phyloP scores from a whole-genome alignment of 2,888 invertebrate genomes.

The Drosophila prolongata region DNA sequence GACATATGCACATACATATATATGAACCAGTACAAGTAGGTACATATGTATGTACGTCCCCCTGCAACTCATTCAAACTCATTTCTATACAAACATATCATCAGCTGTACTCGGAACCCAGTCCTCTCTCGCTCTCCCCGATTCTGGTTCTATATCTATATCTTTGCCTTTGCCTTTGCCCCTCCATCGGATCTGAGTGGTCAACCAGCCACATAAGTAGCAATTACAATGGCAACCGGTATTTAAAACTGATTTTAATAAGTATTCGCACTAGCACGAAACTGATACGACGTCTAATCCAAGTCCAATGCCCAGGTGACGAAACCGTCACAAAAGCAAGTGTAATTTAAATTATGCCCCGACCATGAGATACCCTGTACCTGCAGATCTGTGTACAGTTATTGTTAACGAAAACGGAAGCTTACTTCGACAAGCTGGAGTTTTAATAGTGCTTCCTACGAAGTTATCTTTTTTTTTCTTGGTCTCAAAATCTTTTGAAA shows the following conservation, averaged over 20 bases:
- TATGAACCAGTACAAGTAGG: slow-evolving; percentile 34
- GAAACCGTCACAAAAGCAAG: not conserved
- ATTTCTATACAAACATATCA: slow-evolving; percentile 63
- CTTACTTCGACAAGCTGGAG: no score
- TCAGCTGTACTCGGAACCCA: slow-evolving; percentile 12
- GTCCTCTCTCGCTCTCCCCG: slow-evolving; percentile 27
- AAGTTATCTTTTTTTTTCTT: no score
- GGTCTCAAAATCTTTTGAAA: no score
- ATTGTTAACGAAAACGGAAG: no score
- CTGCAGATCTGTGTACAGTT: not conserved
- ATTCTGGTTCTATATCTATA: slow-evolving; percentile 12
- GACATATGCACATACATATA: slow-evolving; percentile 29
- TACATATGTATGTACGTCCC: slow-evolving; percentile 11
- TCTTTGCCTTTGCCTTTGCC: slow-evolving; percentile 12
- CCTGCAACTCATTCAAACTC: slow-evolving; percentile 68
- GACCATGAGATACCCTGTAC: not conserved
- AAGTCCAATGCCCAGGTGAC: slow-evolving; percentile 14
- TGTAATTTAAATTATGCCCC: not conserved
- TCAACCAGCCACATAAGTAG: slow-evolving; percentile 54
- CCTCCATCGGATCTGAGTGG: slow-evolving; percentile 17
- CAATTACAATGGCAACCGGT: slow-evolving; percentile 69
- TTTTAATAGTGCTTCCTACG: no score
- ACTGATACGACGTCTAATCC: not conserved
- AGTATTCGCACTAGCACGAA: slow-evolving; percentile 50
- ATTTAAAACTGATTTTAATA: slow-evolving; percentile 65